Base-by-base conservation (phyloP, 53 echinoderm and acorn worm species). In the Apostichopus leukothele region DNA sequence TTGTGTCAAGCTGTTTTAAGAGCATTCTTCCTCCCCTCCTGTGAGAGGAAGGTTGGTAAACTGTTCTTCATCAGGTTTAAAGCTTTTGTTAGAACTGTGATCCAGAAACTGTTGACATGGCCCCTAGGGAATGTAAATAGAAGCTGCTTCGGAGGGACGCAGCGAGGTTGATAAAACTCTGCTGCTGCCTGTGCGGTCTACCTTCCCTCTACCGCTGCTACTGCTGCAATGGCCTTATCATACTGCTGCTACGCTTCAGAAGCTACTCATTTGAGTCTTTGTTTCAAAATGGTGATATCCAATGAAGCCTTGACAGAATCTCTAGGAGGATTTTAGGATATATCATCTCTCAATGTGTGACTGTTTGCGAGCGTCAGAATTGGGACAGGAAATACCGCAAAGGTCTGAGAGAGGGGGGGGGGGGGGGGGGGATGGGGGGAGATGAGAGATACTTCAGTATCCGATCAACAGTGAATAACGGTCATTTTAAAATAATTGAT, bases 81-180 rank as follows among this genome's bases (percentile, higher is more conserved):
- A n/a, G 55, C n/a, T 81, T 57, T 7, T 57, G 10, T 7, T 55
- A 81, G 81, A 81, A 54, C 81, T 81, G 81, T 81, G 81, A 81
- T 81, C 81, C 81, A 81, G 81, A 81, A 81, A 81, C 81, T 81
- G 81, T 81, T 81, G 81, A 81, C 81, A 81, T 81, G 81, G 81
- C 81, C 81, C 81, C 81, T 20, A 81, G 81, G 81, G 81, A 81
- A 81, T 81, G 81, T 81, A 81, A 81, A 81, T 81, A 81, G 81
- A 81, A 55, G 81, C 81, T 81, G 81, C 59, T 54, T 81, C 11
- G 16, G 81, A 59, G 59, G 81, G 23, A 57, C 79, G 51, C 52
- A 10, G 18, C 18, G 27, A 79, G 79, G 79, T 79, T 79, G 79
- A 79, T 54, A 79, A 79, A 79, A 52, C 79, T 23, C 16, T 51